Evolutionary conservation across 1,140 invertebrate species (phyloP).

Genomic region (Cyclargus thomasi): DNA sequence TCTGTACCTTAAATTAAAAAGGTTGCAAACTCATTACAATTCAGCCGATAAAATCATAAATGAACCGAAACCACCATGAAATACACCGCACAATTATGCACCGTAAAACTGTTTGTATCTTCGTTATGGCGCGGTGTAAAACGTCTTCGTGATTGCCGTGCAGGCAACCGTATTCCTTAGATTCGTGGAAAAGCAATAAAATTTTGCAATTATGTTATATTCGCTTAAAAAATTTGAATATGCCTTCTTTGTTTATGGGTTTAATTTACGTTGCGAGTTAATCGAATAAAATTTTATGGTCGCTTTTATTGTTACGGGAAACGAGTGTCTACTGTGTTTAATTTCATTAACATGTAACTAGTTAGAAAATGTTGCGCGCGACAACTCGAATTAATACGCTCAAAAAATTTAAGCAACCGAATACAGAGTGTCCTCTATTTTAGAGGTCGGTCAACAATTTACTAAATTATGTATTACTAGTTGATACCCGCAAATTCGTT

Average conservation of each 20-base stretch:
- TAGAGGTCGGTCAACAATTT: no score
- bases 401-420: no score
- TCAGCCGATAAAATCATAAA: slow-evolving; percentile 18
- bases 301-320: background rate
- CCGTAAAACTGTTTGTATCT: slow-evolving; percentile 70
- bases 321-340: background rate
- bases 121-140: slow-evolving; percentile 59
- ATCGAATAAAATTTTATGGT: slow-evolving; percentile 1
- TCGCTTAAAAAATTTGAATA: background rate
- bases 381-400: no score
- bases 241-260: background rate
- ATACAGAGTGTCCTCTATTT: no score
- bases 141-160: slow-evolving; percentile 42
- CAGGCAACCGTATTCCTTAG: slow-evolving; percentile 53
- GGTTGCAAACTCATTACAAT: background rate
- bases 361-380: no score
- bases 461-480: no score
- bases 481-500: no score
- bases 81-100: slow-evolving; percentile 58
- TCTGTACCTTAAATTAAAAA: background rate
- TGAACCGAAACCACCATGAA: slow-evolving; percentile 52
- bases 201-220: slow-evolving; percentile 46
- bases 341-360: no score
- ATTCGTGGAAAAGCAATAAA: slow-evolving; percentile 56
- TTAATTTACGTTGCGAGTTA: background rate